Evolutionary conservation across 2,797 vertebrate genomes (phyloP).

Genomic region (Cetoscarus ocellatus): DNA sequence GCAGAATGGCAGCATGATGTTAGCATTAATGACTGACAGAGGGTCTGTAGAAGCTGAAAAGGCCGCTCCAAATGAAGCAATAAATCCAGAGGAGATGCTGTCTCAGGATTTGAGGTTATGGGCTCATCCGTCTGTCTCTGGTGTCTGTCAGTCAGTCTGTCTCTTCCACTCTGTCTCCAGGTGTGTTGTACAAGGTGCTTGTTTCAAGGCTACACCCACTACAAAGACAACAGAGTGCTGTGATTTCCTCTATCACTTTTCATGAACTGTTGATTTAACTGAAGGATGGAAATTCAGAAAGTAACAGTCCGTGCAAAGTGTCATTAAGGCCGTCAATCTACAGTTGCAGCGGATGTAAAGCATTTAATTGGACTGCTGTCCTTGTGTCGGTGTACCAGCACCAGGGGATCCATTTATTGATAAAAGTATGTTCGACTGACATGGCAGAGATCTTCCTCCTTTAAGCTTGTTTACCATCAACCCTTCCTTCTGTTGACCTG

Average conservation of each 20-base stretch:
- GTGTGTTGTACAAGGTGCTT: constrained; percentile 68
- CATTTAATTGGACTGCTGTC: no score
- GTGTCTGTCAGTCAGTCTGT: constrained; percentile 28
- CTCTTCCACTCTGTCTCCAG: constrained; percentile 50
- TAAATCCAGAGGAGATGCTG: constrained; percentile 39
- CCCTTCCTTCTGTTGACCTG: no score
- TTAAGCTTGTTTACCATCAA: no score
- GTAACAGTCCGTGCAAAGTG: background rate
- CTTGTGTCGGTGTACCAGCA: no score
- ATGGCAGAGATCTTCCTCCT: no score
- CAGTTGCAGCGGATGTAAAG: no score
- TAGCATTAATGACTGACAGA: constrained; percentile 55
- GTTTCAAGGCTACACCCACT: constrained; percentile 48
- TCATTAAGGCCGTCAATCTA: background rate
- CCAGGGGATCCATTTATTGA: no score
- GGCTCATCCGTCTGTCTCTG: constrained; percentile 35
- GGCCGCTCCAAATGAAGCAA: constrained; percentile 47
- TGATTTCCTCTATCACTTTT: constrained; percentile 44
- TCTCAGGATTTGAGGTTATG: constrained; percentile 55
- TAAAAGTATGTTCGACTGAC: no score
- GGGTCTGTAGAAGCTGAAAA: constrained; percentile 36
- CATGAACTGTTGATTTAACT: constrained; percentile 58
- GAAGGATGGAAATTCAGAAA: constrained; percentile 14
- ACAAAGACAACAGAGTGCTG: constrained; percentile 58
- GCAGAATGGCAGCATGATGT: constrained; percentile 56